Evolutionary conservation across 1,140 invertebrate genomes (phyloP).

Genomic region (Zaprionus capensis): DNA sequence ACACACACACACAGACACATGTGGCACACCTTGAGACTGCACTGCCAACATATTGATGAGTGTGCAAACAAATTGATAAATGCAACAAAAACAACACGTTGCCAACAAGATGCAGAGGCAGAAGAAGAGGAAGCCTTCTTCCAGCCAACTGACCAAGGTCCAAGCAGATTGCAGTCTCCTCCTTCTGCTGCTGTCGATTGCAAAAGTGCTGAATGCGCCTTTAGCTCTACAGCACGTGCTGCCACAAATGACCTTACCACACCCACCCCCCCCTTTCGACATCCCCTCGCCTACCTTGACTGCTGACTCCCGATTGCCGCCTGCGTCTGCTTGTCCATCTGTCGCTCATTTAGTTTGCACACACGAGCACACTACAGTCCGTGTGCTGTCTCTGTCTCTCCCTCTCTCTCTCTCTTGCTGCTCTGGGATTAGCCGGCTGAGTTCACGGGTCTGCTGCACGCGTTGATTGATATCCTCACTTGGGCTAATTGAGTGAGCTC

Average conservation of each 20-base stretch:
- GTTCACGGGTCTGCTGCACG: conserved; percentile 13
- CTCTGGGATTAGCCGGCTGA: conserved; percentile 14
- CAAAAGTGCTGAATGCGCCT: conserved; percentile 70
- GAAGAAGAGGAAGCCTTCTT: conserved; percentile 18
- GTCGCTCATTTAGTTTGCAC: conserved; percentile 29
- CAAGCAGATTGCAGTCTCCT: conserved; percentile 53
- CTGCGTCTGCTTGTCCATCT: neutral
- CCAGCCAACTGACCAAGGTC: conserved; percentile 3
- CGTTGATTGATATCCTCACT: conserved; percentile 74
- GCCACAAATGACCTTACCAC: conserved; percentile 17
- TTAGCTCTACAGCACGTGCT: conserved; percentile 33
- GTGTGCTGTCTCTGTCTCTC: neutral
- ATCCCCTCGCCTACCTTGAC: neutral
- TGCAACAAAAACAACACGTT: conserved; percentile 54
- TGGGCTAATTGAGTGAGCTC: conserved; percentile 69
- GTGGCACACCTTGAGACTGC: neutral
- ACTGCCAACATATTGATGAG: conserved; percentile 59
- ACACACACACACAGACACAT: conserved; percentile 1
- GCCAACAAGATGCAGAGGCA: neutral
- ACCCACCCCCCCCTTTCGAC: neutral
- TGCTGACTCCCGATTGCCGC: neutral
- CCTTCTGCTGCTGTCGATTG: conserved; percentile 27
- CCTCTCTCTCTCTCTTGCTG: neutral
- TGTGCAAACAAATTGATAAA: conserved; percentile 77
- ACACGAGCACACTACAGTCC: conserved; percentile 1